Evolutionary conservation across 2,888 invertebrate genomes (phyloP).

Genomic region (Chloroclystis v-ata): DNA sequence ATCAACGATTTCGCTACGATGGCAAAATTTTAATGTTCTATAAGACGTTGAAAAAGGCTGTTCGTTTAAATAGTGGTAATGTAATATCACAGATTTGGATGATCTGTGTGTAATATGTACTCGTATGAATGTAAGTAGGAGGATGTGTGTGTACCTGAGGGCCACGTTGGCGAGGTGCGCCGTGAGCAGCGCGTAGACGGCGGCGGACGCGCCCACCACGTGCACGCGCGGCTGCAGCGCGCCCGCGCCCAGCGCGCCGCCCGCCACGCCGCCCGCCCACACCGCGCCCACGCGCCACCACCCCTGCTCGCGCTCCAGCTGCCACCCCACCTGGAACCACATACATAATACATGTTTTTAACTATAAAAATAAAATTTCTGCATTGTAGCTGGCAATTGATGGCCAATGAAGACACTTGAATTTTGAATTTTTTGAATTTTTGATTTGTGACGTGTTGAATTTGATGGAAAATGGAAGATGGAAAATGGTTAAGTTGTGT

Average conservation of each 20-base stretch:
- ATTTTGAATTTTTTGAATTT: no score
- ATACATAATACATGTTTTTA: no score
- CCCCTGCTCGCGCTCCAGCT: slow-evolving; percentile 85
- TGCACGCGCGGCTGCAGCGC: slow-evolving; percentile 85
- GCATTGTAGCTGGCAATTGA: not conserved
- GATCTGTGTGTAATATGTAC: no score
- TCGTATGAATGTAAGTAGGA: no score
- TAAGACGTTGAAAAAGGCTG: no score
- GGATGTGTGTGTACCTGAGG: slow-evolving; percentile 65
- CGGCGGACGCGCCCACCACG: slow-evolving; percentile 93
- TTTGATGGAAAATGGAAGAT: no score
- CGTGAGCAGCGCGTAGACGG: slow-evolving; percentile 91
- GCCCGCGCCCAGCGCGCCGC: slow-evolving; percentile 86
- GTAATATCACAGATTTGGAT: no score
- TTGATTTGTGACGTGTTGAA: no score
- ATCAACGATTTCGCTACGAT: no score
- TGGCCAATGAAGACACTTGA: not conserved
- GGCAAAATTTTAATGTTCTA: no score
- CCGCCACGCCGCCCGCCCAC: slow-evolving; percentile 86
- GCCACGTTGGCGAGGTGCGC: slow-evolving; percentile 91
- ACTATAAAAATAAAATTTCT: not conserved
- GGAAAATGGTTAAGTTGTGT: no score
- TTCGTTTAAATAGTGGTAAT: no score
- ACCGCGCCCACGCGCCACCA: slow-evolving; percentile 82
- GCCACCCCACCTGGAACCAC: slow-evolving; percentile 69